These are phyloP conservation scores for Plagiodera versicolora DNA, from an alignment of 2,888 invertebrate genomes.

Conservation along the genomic window DNA sequence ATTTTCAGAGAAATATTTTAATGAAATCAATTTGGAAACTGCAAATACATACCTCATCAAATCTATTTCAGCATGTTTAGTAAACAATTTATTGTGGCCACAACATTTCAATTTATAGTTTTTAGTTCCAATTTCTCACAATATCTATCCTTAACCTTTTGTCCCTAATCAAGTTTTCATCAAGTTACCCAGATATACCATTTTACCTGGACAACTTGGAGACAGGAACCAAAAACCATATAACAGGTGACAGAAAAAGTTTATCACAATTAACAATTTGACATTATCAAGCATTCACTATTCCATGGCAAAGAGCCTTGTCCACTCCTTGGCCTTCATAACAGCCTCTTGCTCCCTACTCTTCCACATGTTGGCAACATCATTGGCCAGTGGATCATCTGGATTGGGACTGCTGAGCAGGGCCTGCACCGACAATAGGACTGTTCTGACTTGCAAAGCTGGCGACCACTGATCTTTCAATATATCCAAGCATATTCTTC, in stretches of 20 bases:
- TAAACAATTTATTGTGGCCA: not conserved
- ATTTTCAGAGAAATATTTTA: not conserved
- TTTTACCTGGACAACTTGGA: too few relatives aligned
- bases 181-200: too few relatives aligned
- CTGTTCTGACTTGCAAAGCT: slow-evolving; percentile 98
- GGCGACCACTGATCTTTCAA: slow-evolving; percentile 99
- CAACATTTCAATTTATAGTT: not conserved
- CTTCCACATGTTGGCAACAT: slow-evolving; percentile 99
- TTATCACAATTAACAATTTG: slow-evolving; percentile 41
- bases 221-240: not conserved
- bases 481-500: slow-evolving; percentile 98
- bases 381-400: slow-evolving; percentile 97
- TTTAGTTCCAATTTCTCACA: too few relatives aligned
- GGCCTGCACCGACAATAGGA: slow-evolving; percentile 96
- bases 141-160: too few relatives aligned
- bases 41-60: not conserved
- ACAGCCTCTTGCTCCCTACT: slow-evolving; percentile 96
- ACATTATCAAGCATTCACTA: slow-evolving; percentile 31
- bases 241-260: not conserved
- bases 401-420: slow-evolving; percentile 94
- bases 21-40: not conserved
- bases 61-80: not conserved
- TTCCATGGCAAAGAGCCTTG: slow-evolving; percentile 77
- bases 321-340: slow-evolving; percentile 92
- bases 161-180: too few relatives aligned